Conservation (phyloP, 2,113 vertebrate species). For the Corvus moneduloides region DNA sequence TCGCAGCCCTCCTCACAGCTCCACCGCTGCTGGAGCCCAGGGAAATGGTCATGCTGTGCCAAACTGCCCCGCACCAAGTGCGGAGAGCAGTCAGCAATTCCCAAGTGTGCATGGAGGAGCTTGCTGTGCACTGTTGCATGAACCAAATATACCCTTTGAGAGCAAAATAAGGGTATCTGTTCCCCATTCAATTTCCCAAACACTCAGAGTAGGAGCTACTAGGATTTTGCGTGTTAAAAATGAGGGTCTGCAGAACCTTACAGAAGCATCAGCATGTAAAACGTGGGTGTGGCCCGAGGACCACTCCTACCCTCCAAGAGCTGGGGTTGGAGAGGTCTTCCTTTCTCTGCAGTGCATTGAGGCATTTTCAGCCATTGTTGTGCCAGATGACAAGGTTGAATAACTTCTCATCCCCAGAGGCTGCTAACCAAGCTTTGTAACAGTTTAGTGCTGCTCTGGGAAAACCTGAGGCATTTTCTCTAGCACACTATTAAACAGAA, state of each 20-base stretch:
- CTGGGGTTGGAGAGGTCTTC: neutral
- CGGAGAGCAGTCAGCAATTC: neutral
- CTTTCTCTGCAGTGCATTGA: neutral
- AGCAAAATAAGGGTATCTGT: neutral
- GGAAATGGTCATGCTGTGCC: fast-evolving
- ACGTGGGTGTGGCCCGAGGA: neutral
- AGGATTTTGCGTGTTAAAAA: neutral
- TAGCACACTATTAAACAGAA: neutral
- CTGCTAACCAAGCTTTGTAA: neutral
- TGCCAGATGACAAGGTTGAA: neutral
- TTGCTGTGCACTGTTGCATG: too few species aligned
- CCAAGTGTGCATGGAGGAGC: fast-evolving
- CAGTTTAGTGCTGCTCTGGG: neutral
- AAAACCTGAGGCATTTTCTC: neutral
- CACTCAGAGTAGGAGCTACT: neutral
- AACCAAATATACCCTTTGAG: neutral
- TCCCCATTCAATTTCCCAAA: neutral
- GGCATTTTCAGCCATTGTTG: neutral
- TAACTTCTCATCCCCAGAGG: neutral
- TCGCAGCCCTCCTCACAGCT: neutral
- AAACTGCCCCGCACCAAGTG: neutral
- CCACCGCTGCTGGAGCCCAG: neutral
- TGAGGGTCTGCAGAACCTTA: neutral
- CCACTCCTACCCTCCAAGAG: neutral
- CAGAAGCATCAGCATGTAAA: neutral